These are phyloP conservation scores for Enteromius unitaeniatus DNA, from an alignment of 2,797 vertebrate species.

Conservation along the genomic window DNA sequence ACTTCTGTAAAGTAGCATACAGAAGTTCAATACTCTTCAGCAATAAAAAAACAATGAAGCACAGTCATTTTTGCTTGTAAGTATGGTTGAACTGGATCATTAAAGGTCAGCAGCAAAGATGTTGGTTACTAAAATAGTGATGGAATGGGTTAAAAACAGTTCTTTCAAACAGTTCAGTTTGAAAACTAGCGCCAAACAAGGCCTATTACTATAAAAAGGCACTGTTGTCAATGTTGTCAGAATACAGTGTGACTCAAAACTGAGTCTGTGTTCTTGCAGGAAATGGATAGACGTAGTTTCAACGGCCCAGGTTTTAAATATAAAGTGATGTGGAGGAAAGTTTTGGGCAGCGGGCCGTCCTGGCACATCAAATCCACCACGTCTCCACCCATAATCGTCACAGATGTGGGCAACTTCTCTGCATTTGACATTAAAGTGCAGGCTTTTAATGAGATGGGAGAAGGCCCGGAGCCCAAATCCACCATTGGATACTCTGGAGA, in stretches of 20 bases:
- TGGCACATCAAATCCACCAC: conserved; percentile 79
- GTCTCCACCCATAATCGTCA: conserved; percentile 74
- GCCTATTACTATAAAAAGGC: background rate
- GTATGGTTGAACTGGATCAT: too few species aligned
- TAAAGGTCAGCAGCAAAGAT: too few species aligned
- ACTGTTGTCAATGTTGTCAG: background rate
- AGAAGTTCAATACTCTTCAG: too few species aligned
- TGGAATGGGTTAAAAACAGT: background rate
- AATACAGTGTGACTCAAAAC: background rate
- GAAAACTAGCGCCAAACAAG: background rate
- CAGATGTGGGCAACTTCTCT: conserved; percentile 80
- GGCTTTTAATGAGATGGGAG: conserved; percentile 82
- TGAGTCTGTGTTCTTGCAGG: conserved; percentile 65
- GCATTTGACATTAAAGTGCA: conserved; percentile 91
- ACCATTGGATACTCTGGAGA: conserved; percentile 89
- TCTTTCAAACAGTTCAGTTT: background rate
- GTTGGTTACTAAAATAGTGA: background rate
- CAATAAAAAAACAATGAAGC: too few species aligned
- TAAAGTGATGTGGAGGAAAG: conserved; percentile 86
- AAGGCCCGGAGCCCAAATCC: conserved; percentile 82
- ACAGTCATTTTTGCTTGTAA: too few species aligned
- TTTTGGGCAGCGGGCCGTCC: conserved; percentile 72
- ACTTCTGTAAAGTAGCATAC: too few species aligned
- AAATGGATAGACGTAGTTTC: conserved; percentile 77
- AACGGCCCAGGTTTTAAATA: conserved; percentile 86